Evolutionary conservation across 2,113 vertebrate genomes (phyloP).

Genomic region (Camelus dromedarius): DNA sequence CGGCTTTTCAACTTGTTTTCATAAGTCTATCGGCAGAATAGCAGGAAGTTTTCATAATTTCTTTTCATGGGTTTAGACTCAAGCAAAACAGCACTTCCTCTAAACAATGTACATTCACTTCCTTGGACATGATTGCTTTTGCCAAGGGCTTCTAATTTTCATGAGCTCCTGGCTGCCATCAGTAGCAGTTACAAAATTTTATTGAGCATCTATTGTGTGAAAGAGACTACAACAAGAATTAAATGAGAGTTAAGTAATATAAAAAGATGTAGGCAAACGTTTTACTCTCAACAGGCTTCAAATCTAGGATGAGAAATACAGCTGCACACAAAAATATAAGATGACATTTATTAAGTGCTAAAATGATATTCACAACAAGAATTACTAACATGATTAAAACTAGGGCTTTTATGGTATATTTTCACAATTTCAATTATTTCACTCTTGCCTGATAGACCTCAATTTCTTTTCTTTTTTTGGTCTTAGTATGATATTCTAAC

Average conservation of each 20-base stretch:
- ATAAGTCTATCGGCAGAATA: conserved; percentile 13
- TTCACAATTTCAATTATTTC: background rate
- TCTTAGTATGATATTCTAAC: background rate
- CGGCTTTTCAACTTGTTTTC: conserved; percentile 74
- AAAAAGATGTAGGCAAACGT: background rate
- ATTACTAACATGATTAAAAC: background rate
- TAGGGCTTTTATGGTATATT: background rate
- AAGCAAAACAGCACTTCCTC: background rate
- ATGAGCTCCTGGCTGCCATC: background rate
- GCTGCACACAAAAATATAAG: background rate
- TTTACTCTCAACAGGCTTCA: background rate
- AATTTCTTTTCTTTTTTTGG: background rate
- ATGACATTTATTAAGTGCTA: background rate
- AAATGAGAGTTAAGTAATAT: background rate
- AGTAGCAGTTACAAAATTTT: background rate
- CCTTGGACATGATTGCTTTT: background rate
- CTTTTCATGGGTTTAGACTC: background rate
- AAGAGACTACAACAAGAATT: background rate
- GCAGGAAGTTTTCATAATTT: conserved; percentile 10
- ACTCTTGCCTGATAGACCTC: background rate
- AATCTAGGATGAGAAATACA: background rate
- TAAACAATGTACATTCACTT: background rate
- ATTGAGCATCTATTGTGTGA: background rate
- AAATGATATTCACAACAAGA: background rate
- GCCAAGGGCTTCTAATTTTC: background rate